These are phyloP conservation scores for Dromius quadrimaculatus DNA, from an alignment of 2,888 invertebrate genomes.

Conservation along the genomic window DNA sequence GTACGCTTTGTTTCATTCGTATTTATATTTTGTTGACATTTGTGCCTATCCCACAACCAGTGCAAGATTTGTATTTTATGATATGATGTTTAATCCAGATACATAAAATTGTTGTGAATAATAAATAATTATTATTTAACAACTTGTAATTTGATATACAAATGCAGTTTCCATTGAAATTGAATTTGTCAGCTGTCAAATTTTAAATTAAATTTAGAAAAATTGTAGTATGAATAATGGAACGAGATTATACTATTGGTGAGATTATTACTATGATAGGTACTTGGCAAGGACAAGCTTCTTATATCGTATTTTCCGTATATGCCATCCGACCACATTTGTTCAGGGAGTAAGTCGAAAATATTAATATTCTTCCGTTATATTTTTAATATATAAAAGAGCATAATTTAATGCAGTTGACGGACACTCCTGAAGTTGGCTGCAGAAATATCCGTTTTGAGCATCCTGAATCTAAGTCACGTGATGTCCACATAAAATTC, in stretches of 20 bases:
- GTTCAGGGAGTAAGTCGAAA: background rate
- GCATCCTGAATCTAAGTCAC: no score
- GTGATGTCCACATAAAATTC: no score
- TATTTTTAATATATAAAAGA: no score
- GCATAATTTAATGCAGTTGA: no score
- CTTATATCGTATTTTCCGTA: background rate
- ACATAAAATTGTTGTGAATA: background rate
- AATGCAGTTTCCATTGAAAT: background rate
- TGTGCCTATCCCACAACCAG: background rate
- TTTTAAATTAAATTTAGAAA: background rate
- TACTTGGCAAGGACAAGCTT: background rate
- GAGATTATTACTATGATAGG: background rate
- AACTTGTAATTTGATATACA: background rate
- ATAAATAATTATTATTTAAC: background rate
- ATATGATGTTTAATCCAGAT: background rate
- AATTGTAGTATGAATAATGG: background rate
- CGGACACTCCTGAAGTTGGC: no score
- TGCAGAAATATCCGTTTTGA: no score
- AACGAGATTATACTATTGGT: background rate
- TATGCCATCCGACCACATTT: background rate
- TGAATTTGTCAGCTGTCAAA: background rate
- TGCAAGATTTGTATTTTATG: background rate
- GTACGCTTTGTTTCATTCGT: constrained; percentile 11
- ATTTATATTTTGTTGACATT: constrained; percentile 20
- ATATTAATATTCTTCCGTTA: constrained; percentile 8